A percentile compares a stretch with the other conserved stretches of the same genome.
phyloP scores from a whole-genome alignment of 2,797 vertebrate genomes.

The Sandelia bainsii region DNA sequence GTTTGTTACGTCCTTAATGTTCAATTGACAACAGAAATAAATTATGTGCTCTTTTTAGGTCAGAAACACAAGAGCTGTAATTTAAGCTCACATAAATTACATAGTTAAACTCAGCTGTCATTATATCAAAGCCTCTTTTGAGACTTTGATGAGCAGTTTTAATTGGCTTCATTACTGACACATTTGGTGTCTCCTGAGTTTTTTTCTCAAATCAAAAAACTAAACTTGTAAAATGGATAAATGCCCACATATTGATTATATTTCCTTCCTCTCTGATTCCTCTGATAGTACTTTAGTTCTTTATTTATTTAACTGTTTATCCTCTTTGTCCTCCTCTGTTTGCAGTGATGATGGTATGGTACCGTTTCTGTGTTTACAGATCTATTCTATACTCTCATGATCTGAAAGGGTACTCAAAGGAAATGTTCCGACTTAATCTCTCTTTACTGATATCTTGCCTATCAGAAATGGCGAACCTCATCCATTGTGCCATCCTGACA shows the following conservation, averaged over 20 bases:
- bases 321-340: not conserved
- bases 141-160: slow-evolving; percentile 69
- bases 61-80: slow-evolving; percentile 41
- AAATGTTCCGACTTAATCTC: slow-evolving; percentile 50
- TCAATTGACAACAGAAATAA: slow-evolving; percentile 60
- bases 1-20: slow-evolving; percentile 59
- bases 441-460: slow-evolving; percentile 63
- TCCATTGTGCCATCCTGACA: slow-evolving; percentile 48
- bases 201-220: slow-evolving; percentile 41
- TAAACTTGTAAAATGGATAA: slow-evolving; percentile 45
- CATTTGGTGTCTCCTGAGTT: slow-evolving; percentile 42
- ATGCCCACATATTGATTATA: slow-evolving; percentile 39
- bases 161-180: slow-evolving; percentile 65
- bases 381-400: slow-evolving; percentile 11
- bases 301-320: slow-evolving; percentile 39
- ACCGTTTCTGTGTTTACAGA: slow-evolving; percentile 17
- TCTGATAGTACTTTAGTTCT: slow-evolving; percentile 26
- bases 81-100: slow-evolving; percentile 44
- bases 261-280: slow-evolving; percentile 25
- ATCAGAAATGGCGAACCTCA: slow-evolving; percentile 62
- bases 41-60: slow-evolving; percentile 52
- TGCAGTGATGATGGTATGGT: not conserved
- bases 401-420: slow-evolving; percentile 44
- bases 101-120: slow-evolving; percentile 33
- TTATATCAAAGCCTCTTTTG: slow-evolving; percentile 43